A percentile compares a stretch with the other conserved stretches of the same genome.
These are phyloP conservation scores for Marcusenius ussheri DNA, from an alignment of 2,113 vertebrate genomes.

Conservation along the genomic window DNA sequence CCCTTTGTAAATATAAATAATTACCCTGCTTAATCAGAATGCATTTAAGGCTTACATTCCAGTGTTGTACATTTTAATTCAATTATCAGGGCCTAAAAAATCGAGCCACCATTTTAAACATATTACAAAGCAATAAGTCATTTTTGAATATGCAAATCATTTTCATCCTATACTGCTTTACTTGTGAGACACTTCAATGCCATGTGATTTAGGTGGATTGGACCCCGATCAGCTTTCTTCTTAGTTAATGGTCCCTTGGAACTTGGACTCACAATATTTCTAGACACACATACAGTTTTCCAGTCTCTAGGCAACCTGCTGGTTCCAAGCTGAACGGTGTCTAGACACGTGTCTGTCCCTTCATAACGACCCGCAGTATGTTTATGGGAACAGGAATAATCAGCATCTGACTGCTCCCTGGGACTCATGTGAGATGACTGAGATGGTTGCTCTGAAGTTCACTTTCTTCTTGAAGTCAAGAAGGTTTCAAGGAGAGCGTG, in stretches of 20 bases:
- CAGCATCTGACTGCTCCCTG: background rate
- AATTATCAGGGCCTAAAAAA: background rate
- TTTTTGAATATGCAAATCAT: background rate
- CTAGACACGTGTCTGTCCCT: background rate
- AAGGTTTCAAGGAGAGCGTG: conserved; percentile 37
- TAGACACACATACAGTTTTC: background rate
- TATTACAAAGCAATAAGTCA: background rate
- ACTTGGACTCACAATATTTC: background rate
- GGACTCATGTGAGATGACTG: background rate
- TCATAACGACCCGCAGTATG: background rate
- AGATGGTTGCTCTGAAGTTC: conserved; percentile 24
- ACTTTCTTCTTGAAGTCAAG: conserved; percentile 29
- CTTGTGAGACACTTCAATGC: background rate
- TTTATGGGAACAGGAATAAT: background rate
- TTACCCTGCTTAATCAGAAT: background rate
- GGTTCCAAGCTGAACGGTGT: background rate
- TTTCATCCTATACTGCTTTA: background rate
- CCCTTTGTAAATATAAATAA: background rate
- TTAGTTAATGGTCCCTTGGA: background rate
- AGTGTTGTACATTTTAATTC: background rate
- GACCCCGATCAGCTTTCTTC: background rate
- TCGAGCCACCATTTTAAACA: background rate
- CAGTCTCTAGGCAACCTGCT: background rate
- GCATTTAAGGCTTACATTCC: background rate
- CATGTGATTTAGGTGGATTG: background rate